phyloP scores from a whole-genome alignment of 2,113 vertebrate genomes.

The Cynopterus brachyotis region DNA sequence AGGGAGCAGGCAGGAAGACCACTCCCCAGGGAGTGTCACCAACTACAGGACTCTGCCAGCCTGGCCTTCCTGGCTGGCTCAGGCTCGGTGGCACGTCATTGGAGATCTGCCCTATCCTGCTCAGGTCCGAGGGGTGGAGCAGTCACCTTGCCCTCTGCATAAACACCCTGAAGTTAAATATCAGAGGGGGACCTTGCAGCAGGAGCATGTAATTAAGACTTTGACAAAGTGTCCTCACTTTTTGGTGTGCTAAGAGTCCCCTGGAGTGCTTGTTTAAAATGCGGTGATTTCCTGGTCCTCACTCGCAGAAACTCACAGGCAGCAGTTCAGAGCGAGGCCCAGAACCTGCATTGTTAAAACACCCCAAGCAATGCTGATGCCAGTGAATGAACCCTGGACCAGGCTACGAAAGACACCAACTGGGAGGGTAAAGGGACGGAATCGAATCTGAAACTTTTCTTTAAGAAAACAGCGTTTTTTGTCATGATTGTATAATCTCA shows the following conservation, averaged over 20 bases:
- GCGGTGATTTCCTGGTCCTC: accelerated
- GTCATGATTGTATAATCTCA: not conserved
- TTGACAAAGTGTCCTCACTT: not conserved
- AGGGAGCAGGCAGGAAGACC: not conserved
- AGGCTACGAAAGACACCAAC: not conserved
- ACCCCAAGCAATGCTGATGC: not conserved
- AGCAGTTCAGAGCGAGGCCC: not conserved
- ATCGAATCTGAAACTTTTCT: not conserved
- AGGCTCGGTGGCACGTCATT: not conserved
- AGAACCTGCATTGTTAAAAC: not conserved
- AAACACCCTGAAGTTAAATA: not conserved
- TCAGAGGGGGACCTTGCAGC: not conserved
- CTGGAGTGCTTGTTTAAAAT: not conserved
- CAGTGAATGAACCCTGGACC: not conserved
- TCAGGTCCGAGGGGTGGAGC: accelerated
- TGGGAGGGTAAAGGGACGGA: not conserved
- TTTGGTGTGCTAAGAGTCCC: not conserved
- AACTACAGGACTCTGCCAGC: not conserved
- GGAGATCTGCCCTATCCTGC: not conserved
- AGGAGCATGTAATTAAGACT: not conserved
- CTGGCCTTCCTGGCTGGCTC: not conserved
- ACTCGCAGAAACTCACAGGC: not conserved
- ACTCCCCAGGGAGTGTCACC: accelerated
- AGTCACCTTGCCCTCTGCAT: not conserved
- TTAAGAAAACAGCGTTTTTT: not conserved